These are phyloP conservation scores for Girardia tigrina DNA, from an alignment of 2,888 invertebrate species.

Conservation along the genomic window DNA sequence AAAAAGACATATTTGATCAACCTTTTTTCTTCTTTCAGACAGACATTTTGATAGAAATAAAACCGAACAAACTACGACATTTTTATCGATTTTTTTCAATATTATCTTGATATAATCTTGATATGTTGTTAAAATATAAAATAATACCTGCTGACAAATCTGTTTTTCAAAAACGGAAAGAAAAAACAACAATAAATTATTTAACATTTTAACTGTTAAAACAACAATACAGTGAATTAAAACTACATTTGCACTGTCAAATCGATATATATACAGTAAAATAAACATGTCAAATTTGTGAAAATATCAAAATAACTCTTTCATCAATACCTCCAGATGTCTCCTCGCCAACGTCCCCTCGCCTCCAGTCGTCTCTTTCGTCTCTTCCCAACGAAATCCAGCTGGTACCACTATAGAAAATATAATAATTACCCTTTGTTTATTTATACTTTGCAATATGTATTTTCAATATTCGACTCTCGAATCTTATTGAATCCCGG, in stretches of 20 bases:
- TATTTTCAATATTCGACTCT: neutral
- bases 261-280: neutral
- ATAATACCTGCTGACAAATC: too few relatives aligned
- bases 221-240: conserved; percentile 17
- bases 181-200: neutral
- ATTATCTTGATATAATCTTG: too few relatives aligned
- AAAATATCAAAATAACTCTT: neutral
- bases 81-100: too few relatives aligned
- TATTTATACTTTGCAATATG: conserved; percentile 16
- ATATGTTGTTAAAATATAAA: too few relatives aligned
- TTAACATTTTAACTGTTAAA: neutral
- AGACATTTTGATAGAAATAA: too few relatives aligned
- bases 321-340: neutral
- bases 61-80: too few relatives aligned
- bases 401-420: neutral
- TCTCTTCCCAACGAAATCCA: neutral
- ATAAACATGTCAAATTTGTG: neutral
- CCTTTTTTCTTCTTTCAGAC: too few relatives aligned
- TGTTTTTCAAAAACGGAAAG: too few relatives aligned
- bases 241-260: conserved; percentile 12
- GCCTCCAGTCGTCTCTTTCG: neutral
- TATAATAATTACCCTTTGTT: neutral
- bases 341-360: too few relatives aligned
- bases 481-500: neutral
- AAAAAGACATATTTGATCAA: too few relatives aligned